These are phyloP conservation scores for Pteronotus mesoamericanus DNA, from an alignment of 2,797 vertebrate species.

Conservation along the genomic window DNA sequence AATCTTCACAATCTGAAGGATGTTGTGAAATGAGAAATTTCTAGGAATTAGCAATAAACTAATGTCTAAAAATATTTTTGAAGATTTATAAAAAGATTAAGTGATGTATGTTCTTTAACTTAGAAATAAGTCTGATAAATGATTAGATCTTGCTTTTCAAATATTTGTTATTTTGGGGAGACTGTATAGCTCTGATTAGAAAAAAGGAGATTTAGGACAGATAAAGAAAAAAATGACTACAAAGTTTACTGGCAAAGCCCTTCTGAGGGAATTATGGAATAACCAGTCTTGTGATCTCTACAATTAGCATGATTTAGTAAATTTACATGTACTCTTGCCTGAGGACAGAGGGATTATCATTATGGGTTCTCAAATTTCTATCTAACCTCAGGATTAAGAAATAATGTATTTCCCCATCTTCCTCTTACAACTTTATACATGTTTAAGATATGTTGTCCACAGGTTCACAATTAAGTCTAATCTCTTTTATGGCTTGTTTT, in stretches of 20 bases:
- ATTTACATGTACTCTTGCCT: neutral
- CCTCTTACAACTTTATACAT: neutral
- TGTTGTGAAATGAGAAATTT: neutral
- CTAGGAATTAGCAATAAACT: constrained; percentile 8
- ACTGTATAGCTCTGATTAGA: neutral
- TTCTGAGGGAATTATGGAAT: neutral
- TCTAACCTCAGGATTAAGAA: neutral
- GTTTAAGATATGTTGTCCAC: neutral
- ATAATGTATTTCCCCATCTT: neutral
- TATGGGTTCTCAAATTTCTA: neutral
- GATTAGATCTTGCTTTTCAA: neutral
- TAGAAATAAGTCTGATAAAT: neutral
- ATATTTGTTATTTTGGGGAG: neutral
- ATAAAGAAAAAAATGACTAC: neutral
- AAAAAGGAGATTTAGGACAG: neutral
- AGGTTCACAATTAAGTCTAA: neutral
- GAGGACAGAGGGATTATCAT: neutral
- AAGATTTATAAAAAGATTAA: neutral
- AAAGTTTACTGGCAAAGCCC: neutral
- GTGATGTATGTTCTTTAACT: neutral
- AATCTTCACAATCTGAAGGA: neutral
- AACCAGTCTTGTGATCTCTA: neutral
- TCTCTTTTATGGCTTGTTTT: neutral
- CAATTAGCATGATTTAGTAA: neutral
- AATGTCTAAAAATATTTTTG: neutral